Conservation (phyloP, 2,888 invertebrate species). For the Dusona sp. region DNA sequence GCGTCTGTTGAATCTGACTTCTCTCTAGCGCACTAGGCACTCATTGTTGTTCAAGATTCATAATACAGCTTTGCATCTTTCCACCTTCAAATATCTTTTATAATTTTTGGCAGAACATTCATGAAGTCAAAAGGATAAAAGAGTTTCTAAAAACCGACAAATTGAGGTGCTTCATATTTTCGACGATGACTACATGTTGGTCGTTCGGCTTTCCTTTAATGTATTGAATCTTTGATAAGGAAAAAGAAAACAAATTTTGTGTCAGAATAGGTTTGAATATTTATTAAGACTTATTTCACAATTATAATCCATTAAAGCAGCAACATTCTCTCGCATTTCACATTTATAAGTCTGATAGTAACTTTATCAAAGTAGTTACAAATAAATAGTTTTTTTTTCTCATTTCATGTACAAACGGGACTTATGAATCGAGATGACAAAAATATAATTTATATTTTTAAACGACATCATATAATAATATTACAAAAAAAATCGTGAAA, state of each 20-base stretch:
- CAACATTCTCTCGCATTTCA: not conserved
- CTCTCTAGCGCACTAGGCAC: no score
- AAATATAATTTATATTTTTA: constrained; percentile 5
- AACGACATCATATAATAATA: not conserved
- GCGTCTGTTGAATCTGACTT: no score
- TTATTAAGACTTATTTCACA: constrained; percentile 25
- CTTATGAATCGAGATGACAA: not conserved
- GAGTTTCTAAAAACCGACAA: not conserved
- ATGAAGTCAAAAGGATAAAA: no score
- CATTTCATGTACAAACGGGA: not conserved
- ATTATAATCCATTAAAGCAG: constrained; percentile 3
- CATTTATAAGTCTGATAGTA: constrained; percentile 2
- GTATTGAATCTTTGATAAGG: not conserved
- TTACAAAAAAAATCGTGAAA: constrained; percentile 27
- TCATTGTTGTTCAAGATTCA: no score
- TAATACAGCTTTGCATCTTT: no score
- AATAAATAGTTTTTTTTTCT: constrained; percentile 42
- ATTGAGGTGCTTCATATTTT: not conserved
- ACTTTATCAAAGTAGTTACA: constrained; percentile 30
- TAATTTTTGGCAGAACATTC: no score
- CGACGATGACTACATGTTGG: not conserved
- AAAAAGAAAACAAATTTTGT: not conserved
- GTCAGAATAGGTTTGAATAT: not conserved
- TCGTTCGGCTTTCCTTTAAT: not conserved
- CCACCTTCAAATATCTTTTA: no score